Conservation (phyloP, 1,140 invertebrate genomes). For the Aleiodes sp. region DNA sequence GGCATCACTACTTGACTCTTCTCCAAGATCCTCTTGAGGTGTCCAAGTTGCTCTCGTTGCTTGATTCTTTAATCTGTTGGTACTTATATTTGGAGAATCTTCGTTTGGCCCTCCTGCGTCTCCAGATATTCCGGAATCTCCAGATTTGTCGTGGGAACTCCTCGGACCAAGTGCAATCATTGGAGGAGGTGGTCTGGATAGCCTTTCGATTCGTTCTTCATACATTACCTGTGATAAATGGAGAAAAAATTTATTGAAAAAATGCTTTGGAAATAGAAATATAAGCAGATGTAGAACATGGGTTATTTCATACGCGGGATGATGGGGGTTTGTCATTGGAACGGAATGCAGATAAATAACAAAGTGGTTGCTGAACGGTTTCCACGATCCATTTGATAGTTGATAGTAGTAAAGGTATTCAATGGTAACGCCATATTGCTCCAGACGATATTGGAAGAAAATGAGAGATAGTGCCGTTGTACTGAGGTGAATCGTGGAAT, state of each 20-base stretch:
- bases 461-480: constrained; percentile 3
- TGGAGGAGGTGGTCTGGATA: constrained; percentile 66
- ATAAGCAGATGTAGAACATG: not conserved
- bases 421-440: not conserved
- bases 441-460: not conserved
- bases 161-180: constrained; percentile 55
- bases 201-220: constrained; percentile 68
- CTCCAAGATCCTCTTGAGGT: constrained; percentile 80
- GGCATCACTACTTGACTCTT: constrained; percentile 75
- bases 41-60: constrained; percentile 72
- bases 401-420: not conserved
- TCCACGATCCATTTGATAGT: not conserved
- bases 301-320: not conserved
- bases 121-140: constrained; percentile 83
- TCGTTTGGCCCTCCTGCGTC: constrained; percentile 70
- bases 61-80: constrained; percentile 44
- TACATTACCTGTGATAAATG: constrained; percentile 53
- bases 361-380: not conserved
- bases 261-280: not conserved
- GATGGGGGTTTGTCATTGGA: not conserved
- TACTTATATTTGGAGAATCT: constrained; percentile 52
- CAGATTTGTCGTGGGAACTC: constrained; percentile 73
- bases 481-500: constrained; percentile 23
- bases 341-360: constrained; percentile 16
- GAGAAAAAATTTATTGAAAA: not conserved